These are phyloP conservation scores for Drosophila parvula DNA, from an alignment of 1,140 invertebrate genomes.

Conservation along the genomic window DNA sequence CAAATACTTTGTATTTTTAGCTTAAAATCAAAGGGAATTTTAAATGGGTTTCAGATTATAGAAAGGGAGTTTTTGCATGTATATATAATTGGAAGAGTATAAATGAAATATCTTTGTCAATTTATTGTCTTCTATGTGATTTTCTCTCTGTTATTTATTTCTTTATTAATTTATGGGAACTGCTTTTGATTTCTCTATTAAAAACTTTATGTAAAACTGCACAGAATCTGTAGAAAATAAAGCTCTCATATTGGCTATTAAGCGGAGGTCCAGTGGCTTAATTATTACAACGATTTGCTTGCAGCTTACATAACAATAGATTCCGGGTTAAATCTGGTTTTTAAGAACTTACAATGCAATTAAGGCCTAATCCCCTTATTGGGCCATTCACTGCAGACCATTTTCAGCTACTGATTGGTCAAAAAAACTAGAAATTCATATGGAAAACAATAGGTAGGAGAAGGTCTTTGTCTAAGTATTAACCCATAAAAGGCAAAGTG, in stretches of 20 bases:
- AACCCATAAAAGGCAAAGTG: background rate
- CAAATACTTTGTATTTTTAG: background rate
- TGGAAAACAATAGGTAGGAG: background rate
- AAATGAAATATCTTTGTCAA: no score
- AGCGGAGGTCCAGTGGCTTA: no score
- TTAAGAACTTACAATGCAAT: background rate
- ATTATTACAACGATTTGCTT: background rate
- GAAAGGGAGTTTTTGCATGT: no score
- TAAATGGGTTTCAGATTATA: no score
- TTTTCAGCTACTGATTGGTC: background rate
- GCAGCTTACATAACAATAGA: conserved; percentile 1
- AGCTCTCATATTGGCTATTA: background rate
- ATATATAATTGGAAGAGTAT: no score
- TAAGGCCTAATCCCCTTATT: background rate
- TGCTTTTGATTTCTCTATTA: background rate
- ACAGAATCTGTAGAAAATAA: background rate
- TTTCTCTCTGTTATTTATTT: background rate
- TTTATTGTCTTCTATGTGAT: no score
- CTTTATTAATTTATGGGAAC: background rate
- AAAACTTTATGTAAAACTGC: background rate
- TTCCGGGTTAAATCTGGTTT: background rate
- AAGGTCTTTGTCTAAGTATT: background rate
- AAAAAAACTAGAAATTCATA: background rate
- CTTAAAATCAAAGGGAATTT: background rate
- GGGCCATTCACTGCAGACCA: background rate